Evolutionary conservation across 2,113 vertebrate species (phyloP), one percentile per base, ranked within the genome.

Genomic region (Coregonus clupeaformis): DNA sequence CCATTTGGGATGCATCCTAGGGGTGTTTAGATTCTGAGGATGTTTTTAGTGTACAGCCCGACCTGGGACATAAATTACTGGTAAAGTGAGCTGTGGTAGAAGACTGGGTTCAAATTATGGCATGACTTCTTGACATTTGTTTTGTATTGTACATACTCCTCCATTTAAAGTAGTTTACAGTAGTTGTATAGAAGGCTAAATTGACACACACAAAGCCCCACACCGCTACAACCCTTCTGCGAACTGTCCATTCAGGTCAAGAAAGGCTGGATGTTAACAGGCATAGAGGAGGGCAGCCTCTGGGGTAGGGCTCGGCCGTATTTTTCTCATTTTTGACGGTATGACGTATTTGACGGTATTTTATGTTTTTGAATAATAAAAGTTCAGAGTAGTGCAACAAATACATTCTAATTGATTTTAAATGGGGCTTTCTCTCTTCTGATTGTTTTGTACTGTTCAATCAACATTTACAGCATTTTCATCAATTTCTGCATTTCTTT

Each of bases 191-290:
- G 52, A 55, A 55, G 52, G 52, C 18, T 20, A 47, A 57, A 24
- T 12, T 27, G 47, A 52, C 11, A 74, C 5, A 86, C 78, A 90
- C 84, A 84, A 79, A 72, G 27, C 27, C 22, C 30, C 29, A 80
- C 77, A 82, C 27, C 25, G 27, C 12, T 25, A 30, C 60, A 60
- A 6, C 14, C 47, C 47, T 14, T 49, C 47, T 7, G 18, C 4
- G 14, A 20, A 55, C 16, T 3, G 16, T 6, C 3, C n/a, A 60
- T 0, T 57, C 73, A 63, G 64, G 71, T 45, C 60, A 77, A 62
- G 67, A 62, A 73, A 71, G 32, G 69, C 77, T 62, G 25, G 16
- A 80, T 72, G 73, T 75, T 74, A 72, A 82, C 69, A 63, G 36
- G 68, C 69, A 25, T 42, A 69, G 27, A n/a, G 32, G 32, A 7